A percentile compares a stretch with the other conserved stretches of the same genome.
Evolutionary conservation across 2,113 vertebrate genomes (phyloP).

Genomic region (Nipponia nippon): DNA sequence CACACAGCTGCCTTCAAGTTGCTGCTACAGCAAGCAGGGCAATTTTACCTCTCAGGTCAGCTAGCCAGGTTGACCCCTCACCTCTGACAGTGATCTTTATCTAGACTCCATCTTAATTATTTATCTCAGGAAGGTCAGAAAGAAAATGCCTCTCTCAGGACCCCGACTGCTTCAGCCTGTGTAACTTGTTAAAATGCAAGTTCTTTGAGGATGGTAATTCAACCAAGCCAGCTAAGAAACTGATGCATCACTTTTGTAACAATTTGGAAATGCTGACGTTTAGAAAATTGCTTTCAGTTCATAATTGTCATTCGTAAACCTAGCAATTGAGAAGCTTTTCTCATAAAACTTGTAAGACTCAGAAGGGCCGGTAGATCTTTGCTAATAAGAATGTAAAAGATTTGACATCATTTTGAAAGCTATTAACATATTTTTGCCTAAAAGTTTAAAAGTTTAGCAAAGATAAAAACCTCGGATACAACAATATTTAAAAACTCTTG

Average conservation of each 20-base stretch:
- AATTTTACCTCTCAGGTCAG: not conserved
- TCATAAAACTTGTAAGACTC: not conserved
- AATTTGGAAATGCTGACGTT: not conserved
- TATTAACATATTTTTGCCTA: not conserved
- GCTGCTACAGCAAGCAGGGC: not conserved
- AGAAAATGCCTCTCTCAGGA: constrained; percentile 56
- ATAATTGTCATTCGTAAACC: not conserved
- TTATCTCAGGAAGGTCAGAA: constrained; percentile 62
- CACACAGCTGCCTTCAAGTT: constrained; percentile 7
- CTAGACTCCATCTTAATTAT: constrained; percentile 58
- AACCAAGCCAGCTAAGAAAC: not conserved
- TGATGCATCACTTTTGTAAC: not conserved
- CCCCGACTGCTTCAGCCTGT: constrained; percentile 3
- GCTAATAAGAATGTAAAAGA: not conserved
- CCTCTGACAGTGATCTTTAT: constrained; percentile 64
- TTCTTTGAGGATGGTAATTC: constrained; percentile 18
- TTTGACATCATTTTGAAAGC: not conserved
- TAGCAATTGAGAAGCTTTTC: not conserved
- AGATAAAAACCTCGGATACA: not conserved
- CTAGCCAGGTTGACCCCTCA: constrained; percentile 41
- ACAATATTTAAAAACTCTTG: not conserved
- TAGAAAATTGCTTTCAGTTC: not conserved
- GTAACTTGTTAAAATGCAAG: not conserved
- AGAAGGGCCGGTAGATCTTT: not conserved
- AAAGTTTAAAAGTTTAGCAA: not conserved